A percentile compares a stretch with the other conserved stretches of the same genome.
phyloP scores from a whole-genome alignment of 2,888 invertebrate species.

The Caenorhabditis macrosperma region DNA sequence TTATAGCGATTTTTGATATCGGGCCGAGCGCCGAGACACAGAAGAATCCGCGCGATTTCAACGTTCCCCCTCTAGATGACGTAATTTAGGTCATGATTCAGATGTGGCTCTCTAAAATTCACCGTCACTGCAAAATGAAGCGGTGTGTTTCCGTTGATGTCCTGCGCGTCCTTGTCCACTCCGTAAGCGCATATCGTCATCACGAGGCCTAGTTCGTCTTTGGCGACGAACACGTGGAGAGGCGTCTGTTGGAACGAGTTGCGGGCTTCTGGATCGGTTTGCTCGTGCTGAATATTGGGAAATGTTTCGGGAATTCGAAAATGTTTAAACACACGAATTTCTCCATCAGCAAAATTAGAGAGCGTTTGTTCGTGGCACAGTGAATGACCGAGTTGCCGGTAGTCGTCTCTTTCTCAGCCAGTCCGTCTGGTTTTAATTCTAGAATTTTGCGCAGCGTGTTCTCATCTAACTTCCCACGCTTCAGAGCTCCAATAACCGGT shows the following conservation, averaged over 20 bases:
- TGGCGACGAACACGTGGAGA: constrained; percentile 79
- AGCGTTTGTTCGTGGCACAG: constrained; percentile 55
- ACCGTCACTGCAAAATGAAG: constrained; percentile 81
- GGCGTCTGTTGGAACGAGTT: constrained; percentile 81
- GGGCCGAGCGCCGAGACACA: constrained; percentile 82
- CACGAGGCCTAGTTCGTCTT: constrained; percentile 70
- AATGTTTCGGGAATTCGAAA: too few relatives aligned
- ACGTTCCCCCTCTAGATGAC: constrained; percentile 68
- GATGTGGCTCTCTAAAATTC: too few relatives aligned
- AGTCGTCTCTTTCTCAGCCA: constrained; percentile 58
- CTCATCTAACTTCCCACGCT: constrained; percentile 60
- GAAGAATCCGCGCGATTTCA: constrained; percentile 80
- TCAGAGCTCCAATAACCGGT: constrained; percentile 63
- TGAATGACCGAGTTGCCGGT: constrained; percentile 67
- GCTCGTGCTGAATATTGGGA: constrained; percentile 63
- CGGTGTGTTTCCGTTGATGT: constrained; percentile 80
- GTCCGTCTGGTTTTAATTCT: constrained; percentile 58
- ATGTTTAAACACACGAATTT: constrained; percentile 43
- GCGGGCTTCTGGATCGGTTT: constrained; percentile 79
- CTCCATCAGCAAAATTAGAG: constrained; percentile 58
- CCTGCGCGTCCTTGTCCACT: constrained; percentile 80
- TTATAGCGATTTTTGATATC: constrained; percentile 80
- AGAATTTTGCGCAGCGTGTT: constrained; percentile 52
- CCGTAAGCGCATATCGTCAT: constrained; percentile 62
- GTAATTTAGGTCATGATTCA: too few relatives aligned